A percentile compares a stretch with the other conserved stretches of the same genome.
phyloP scores from a whole-genome alignment of 2,797 vertebrate species.

The Channallabes apus region DNA sequence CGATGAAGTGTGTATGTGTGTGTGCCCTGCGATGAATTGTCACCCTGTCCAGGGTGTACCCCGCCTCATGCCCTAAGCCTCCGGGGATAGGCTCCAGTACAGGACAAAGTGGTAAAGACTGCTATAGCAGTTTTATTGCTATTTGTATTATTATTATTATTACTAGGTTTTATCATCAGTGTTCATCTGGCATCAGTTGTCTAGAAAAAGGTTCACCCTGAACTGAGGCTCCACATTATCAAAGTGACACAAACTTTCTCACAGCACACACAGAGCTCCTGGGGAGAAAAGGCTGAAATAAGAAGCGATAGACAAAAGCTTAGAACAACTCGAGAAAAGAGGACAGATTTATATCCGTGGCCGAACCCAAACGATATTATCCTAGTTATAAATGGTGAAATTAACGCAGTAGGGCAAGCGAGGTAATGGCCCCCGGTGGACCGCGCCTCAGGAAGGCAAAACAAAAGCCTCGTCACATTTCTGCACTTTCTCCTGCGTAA shows the following conservation, averaged over 20 bases:
- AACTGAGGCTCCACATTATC: slow-evolving; percentile 20
- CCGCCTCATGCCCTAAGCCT: too few species aligned
- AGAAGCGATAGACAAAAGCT: slow-evolving; percentile 49
- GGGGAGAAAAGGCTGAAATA: slow-evolving; percentile 46
- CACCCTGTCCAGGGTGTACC: too few species aligned
- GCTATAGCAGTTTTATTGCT: background rate
- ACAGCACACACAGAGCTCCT: slow-evolving; percentile 43
- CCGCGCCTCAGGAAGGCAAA: slow-evolving; percentile 66
- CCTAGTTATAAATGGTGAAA: slow-evolving; percentile 72
- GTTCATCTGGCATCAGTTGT: slow-evolving; percentile 7
- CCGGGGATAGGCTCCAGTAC: too few species aligned
- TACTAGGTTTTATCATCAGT: background rate
- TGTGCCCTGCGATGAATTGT: too few species aligned
- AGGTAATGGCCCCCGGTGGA: slow-evolving; percentile 75
- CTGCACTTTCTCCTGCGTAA: slow-evolving; percentile 75
- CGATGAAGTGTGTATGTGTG: too few species aligned
- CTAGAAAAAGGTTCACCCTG: background rate
- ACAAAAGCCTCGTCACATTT: slow-evolving; percentile 75
- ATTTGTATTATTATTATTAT: background rate
- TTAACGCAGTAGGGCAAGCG: slow-evolving; percentile 79
- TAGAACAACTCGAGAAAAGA: slow-evolving; percentile 52
- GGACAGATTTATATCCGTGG: slow-evolving; percentile 57
- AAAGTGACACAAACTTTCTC: slow-evolving; percentile 38
- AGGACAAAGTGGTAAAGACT: too few species aligned
- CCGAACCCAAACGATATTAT: slow-evolving; percentile 59